Percentiles rank a stretch among this genome's conserved stretches.
These are phyloP conservation scores for Lerista edwardsae DNA, from an alignment of 2,797 vertebrate genomes.

Conservation along the genomic window DNA sequence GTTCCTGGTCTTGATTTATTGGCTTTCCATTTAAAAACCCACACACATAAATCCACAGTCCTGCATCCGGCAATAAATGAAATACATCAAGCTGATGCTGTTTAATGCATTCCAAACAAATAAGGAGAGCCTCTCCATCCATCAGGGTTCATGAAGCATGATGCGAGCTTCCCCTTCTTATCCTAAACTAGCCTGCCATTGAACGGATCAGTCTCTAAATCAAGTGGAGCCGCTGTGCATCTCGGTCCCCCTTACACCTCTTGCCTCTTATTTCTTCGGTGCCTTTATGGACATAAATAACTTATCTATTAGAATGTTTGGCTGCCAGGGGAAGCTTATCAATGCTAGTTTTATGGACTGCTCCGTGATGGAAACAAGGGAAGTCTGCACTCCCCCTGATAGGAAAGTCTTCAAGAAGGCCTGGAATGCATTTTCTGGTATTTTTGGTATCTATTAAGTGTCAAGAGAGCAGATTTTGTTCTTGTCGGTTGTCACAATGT, in stretches of 20 bases:
- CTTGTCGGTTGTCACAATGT: conserved; percentile 80
- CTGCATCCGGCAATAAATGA: conserved; percentile 59
- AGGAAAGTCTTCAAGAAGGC: conserved; percentile 77
- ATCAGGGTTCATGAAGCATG: conserved; percentile 64
- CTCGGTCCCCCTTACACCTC: conserved; percentile 64
- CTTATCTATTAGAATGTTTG: conserved; percentile 68
- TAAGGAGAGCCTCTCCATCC: conserved; percentile 47
- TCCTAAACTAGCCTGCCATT: conserved; percentile 51
- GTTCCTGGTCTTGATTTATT: conserved; percentile 64
- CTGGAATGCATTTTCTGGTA: conserved; percentile 77
- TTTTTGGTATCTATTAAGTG: conserved; percentile 81
- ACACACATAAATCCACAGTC: conserved; percentile 65
- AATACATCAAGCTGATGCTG: conserved; percentile 50
- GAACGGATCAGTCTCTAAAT: conserved; percentile 69
- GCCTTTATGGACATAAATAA: conserved; percentile 67
- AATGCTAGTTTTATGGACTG: conserved; percentile 72
- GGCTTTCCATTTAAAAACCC: conserved; percentile 48
- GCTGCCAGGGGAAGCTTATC: conserved; percentile 68
- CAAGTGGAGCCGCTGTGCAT: conserved; percentile 63
- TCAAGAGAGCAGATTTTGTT: conserved; percentile 79
- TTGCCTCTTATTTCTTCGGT: conserved; percentile 57
- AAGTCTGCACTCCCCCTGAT: conserved; percentile 68
- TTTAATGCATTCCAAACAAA: conserved; percentile 29
- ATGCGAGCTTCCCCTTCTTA: conserved; percentile 71
- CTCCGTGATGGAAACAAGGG: conserved; percentile 72